phyloP scores from a whole-genome alignment of 2,797 vertebrate species.

The Malacoraja senta region DNA sequence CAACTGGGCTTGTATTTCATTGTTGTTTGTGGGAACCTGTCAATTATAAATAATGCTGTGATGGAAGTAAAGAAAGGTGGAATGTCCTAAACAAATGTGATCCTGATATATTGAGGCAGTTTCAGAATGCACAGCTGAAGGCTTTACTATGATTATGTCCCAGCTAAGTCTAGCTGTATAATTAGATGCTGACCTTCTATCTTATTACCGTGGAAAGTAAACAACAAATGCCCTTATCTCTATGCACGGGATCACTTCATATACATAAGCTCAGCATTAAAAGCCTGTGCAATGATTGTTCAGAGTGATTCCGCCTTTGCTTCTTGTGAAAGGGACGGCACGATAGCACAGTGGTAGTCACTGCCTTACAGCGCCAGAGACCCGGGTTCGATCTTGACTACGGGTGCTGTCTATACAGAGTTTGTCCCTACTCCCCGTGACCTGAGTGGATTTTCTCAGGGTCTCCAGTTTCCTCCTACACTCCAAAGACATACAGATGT shows the following conservation, averaged over 20 bases:
- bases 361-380: too few relatives aligned
- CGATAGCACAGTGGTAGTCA: too few relatives aligned
- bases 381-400: too few relatives aligned
- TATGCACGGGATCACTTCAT: not conserved
- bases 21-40: not conserved
- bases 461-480: too few relatives aligned
- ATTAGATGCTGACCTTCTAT: not conserved
- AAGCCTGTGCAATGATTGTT: not conserved
- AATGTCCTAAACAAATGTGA: not conserved
- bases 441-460: too few relatives aligned
- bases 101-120: not conserved
- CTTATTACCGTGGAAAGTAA: not conserved
- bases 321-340: not conserved
- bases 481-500: too few relatives aligned
- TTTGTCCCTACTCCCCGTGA: too few relatives aligned
- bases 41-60: not conserved
- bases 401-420: too few relatives aligned
- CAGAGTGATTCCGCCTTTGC: not conserved
- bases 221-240: not conserved
- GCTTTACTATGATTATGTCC: not conserved
- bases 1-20: not conserved
- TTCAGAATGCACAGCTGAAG: constrained; percentile 13
- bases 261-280: not conserved
- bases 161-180: not conserved
- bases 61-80: too few relatives aligned